Base-by-base conservation (phyloP, 1,140 invertebrate genomes). In the Diabrotica undecimpunctata region DNA sequence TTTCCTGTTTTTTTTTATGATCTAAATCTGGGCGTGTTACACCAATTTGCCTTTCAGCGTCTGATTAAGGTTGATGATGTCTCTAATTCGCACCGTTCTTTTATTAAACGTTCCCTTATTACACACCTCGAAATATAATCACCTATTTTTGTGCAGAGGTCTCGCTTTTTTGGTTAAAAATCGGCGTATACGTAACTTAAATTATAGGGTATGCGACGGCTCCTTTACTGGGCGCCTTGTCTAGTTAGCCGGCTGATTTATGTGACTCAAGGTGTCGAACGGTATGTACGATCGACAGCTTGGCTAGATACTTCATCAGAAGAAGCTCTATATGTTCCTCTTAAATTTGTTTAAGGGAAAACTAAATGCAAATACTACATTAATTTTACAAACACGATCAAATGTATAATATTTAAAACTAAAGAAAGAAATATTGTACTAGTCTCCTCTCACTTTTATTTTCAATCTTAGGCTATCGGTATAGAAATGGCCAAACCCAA, bases 151-250 rank as follows among this genome's bases (percentile, higher is more conserved):
- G 53, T 41, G 54, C 12, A 38, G 54, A 38, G 35, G 14, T 56
- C 41, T 39, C 5, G 12, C 35, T 39, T 62, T 39, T 54, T 13
- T 25, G 37, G 14, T 41, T n/a, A 4, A 25, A 54, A 54, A 54
- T 25, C 58, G 57, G 50, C 41, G 59, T 56, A 51, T 66, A 55
- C 51, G 64, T 54, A 64, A 64, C 61, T 39, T 57, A 75, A 75
- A 75, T 75, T 75, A 75, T 64, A 74, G 73, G 74, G 69, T 72
- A 50, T 64, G 36, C 41, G 59, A 74, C 64, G 68, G 70, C 72
- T 75, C 70, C 70, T 75, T 75, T 75, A 67, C 70, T 67, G 70
- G 74, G 72, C 74, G 74, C 74, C 74, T 68, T 71, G 74, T 75
- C 74, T 75, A 74, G 74, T 75, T 75, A 75, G 66, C 59, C 56